phyloP scores from a whole-genome alignment of 2,888 invertebrate genomes.

The Stomorhina lunata region DNA sequence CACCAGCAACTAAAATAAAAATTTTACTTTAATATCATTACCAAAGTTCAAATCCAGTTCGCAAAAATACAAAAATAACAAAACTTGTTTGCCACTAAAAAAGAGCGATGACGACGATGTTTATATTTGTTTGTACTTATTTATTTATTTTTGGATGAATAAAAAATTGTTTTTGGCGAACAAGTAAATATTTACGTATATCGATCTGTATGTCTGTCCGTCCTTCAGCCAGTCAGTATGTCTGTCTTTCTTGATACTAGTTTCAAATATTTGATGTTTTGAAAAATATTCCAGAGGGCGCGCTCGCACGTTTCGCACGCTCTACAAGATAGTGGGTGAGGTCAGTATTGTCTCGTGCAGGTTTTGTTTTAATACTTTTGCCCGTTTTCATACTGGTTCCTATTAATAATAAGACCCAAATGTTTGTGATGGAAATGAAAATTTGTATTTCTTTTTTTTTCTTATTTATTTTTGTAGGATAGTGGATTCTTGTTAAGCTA shows the following conservation, averaged over 20 bases:
- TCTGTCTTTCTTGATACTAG: slow-evolving; percentile 43
- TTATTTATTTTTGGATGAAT: too few relatives aligned
- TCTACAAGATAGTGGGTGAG: slow-evolving; percentile 77
- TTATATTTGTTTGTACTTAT: not conserved
- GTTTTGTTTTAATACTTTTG: slow-evolving; percentile 4
- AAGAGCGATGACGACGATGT: slow-evolving; percentile 28
- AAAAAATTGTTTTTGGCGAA: too few relatives aligned
- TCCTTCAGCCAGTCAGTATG: not conserved
- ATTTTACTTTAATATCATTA: slow-evolving; percentile 58
- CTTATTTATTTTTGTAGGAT: slow-evolving; percentile 16
- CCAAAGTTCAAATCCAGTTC: slow-evolving; percentile 66
- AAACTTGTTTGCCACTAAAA: slow-evolving; percentile 61
- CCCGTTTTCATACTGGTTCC: slow-evolving; percentile 8
- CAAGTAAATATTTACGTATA: slow-evolving; percentile 10
- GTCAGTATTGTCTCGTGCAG: slow-evolving; percentile 71
- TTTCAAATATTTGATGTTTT: slow-evolving; percentile 42
- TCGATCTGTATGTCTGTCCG: slow-evolving; percentile 6
- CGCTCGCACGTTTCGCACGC: slow-evolving; percentile 53
- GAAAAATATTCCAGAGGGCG: slow-evolving; percentile 41
- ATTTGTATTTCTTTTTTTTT: slow-evolving; percentile 5
- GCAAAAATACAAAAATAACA: slow-evolving; percentile 51
- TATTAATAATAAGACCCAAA: slow-evolving; percentile 35
- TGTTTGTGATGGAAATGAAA: slow-evolving; percentile 20
- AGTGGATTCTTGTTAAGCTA: not conserved
- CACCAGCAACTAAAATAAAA: slow-evolving; percentile 20